These are phyloP conservation scores for human (Homo sapiens) DNA, from an alignment of 2,113 vertebrate species.

Conservation along the genomic window GRCh38 chr5:171878001-171878500, in stretches of 20 bases:
- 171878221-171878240: background rate
- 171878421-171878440: background rate
- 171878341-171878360: background rate
- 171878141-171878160: background rate
- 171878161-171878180: background rate
- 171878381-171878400: background rate
- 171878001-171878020: conserved; percentile 93
- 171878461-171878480: no score
- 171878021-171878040: conserved; percentile 98
- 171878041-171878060: conserved; percentile 99
- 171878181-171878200: background rate
- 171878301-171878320: background rate
- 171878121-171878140: conserved; percentile 94
- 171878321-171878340: background rate
- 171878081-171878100: conserved; percentile 98
- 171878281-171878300: background rate
- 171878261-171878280: background rate
- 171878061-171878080: conserved; percentile 97
- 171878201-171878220: background rate
- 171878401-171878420: background rate
- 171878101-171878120: conserved; percentile 98
- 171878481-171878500: no score
- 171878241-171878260: background rate
- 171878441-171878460: no score
- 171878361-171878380: background rate